These are phyloP conservation scores for Pangasius mekongensis DNA, from an alignment of 2,797 vertebrate species.

Conservation along the genomic window DNA sequence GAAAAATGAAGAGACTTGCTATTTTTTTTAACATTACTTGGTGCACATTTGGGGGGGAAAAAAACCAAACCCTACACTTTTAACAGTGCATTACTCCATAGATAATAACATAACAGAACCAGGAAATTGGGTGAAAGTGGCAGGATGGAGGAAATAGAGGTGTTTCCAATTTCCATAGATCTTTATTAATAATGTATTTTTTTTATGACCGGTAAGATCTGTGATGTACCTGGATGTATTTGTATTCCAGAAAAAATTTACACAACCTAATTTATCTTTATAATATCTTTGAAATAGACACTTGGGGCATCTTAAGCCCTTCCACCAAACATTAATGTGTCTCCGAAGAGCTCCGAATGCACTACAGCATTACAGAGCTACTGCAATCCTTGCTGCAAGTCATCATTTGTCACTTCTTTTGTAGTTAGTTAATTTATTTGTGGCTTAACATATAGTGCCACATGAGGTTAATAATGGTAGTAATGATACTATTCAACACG, in stretches of 20 bases:
- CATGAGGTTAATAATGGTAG: not conserved
- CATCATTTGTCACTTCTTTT: not conserved
- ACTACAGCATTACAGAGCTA: not conserved
- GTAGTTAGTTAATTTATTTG: not conserved
- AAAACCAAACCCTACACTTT: not conserved
- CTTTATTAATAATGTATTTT: conserved; percentile 1
- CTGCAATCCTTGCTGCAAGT: not conserved
- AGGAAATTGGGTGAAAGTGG: not conserved
- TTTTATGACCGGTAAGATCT: not conserved
- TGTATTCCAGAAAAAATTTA: not conserved
- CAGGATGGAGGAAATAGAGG: not conserved
- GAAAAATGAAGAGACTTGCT: not conserved
- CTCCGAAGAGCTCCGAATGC: not conserved
- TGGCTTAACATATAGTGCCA: not conserved
- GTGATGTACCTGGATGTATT: conserved; percentile 5
- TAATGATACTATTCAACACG: not conserved
- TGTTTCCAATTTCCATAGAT: not conserved
- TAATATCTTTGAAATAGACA: conserved; percentile 7
- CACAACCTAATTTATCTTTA: not conserved
- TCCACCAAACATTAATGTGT: not conserved
- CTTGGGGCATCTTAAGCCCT: conserved; percentile 3
- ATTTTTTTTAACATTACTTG: not conserved
- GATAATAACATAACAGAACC: not conserved
- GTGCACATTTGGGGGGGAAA: not conserved
- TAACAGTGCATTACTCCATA: not conserved